phyloP scores from a whole-genome alignment of 64 coral and sea anemone genomes.

The Platygyra sinensis region DNA sequence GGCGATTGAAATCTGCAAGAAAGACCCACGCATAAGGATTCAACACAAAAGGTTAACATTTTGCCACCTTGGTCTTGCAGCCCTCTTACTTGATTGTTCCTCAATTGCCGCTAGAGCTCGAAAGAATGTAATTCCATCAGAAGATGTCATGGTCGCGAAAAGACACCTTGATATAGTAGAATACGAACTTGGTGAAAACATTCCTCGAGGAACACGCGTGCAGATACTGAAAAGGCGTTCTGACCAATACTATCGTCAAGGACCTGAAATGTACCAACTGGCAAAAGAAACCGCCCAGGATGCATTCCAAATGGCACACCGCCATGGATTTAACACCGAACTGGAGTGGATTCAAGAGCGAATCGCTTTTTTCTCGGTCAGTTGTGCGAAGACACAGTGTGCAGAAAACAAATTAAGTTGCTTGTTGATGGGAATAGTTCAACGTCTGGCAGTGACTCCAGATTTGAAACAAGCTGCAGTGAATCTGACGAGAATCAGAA shows the following conservation, averaged over 20 bases:
- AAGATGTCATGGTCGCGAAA: neutral
- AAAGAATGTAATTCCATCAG: neutral
- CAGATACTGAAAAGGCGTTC: neutral
- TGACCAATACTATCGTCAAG: conserved; percentile 4
- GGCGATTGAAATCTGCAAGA: neutral
- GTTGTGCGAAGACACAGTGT: neutral
- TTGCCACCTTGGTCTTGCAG: neutral
- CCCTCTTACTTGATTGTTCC: too few relatives aligned
- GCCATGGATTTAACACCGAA: neutral
- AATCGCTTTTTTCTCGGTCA: neutral
- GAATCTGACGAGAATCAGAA: too few relatives aligned
- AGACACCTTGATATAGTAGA: neutral
- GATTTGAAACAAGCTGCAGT: too few relatives aligned
- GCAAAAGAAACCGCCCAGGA: neutral
- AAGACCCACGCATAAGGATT: neutral
- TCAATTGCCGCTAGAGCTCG: neutral
- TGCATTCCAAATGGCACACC: neutral
- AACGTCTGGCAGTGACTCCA: neutral
- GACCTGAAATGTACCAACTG: neutral
- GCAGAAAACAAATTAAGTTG: neutral
- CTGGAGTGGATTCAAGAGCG: neutral
- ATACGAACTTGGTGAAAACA: neutral
- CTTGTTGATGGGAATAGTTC: neutral
- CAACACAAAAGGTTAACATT: neutral
- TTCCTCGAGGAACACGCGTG: neutral